Percentiles rank a stretch among this genome's conserved stretches.
Evolutionary conservation across 2,113 vertebrate genomes (phyloP).

Genomic region (Vidua chalybeata): DNA sequence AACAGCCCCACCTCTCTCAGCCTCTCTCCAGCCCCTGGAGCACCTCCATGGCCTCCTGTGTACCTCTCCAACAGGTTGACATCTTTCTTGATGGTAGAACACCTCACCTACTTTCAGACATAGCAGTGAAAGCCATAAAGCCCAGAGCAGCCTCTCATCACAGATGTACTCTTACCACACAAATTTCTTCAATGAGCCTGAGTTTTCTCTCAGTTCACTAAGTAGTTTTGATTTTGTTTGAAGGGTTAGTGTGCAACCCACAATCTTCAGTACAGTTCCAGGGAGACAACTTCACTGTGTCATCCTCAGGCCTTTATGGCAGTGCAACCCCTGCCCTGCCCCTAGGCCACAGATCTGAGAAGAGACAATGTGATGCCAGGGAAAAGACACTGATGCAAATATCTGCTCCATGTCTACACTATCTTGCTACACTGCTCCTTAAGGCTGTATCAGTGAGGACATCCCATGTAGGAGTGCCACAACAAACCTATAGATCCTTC

Average conservation of each 20-base stretch:
- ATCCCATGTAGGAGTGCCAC: not conserved
- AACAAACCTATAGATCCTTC: not conserved
- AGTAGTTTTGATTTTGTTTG: not conserved
- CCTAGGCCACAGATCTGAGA: not conserved
- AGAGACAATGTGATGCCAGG: not conserved
- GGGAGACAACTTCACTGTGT: not conserved
- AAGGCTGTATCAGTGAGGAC: not conserved
- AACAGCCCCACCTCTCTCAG: not conserved
- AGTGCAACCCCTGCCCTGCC: not conserved
- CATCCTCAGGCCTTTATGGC: not conserved
- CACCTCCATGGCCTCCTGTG: not conserved
- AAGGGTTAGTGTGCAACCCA: not conserved
- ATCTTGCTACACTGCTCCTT: not conserved
- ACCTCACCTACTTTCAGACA: not conserved
- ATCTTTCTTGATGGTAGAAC: not conserved
- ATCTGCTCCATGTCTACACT: not conserved
- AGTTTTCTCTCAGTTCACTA: not conserved
- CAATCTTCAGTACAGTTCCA: not conserved
- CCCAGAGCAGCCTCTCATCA: not conserved
- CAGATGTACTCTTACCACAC: not conserved
- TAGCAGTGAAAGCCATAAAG: not conserved
- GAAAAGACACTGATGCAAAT: not conserved
- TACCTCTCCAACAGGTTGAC: not conserved
- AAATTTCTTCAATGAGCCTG: not conserved
- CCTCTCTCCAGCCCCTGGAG: not conserved